Evolutionary conservation across 2,113 vertebrate species (phyloP), one percentile per base, ranked within the genome.

Genomic region (Oenanthe melanoleuca): DNA sequence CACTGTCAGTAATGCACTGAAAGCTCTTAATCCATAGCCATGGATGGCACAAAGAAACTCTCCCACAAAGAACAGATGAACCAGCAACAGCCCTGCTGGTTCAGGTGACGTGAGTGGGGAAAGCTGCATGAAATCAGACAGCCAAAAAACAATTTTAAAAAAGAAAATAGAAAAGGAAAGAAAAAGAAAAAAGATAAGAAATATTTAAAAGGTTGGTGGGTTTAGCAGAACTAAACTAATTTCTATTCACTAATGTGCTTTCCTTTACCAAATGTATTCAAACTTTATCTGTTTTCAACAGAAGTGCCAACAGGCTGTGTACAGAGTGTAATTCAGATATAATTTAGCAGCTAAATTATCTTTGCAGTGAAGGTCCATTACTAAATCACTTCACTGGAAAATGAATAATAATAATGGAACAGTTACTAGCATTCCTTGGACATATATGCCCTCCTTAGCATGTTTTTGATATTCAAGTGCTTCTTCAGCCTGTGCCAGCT

Each of bases 311-410:
- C 21, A 86, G 69, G 69, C 78, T 89, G 77, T 33, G 52, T n/a
- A 59, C 31, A 34, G 64, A 74, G 83, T 47, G 25, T 34, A 91
- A 96, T 93, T 92, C 52, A 88, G 75, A 88, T 53, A 69, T 8
- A 86, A 94, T 94, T 92, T 61, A 92, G 79, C 37, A 95, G 79
- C 65, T 86, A 65, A 89, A 86, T 93, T 77, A 80, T 80, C 71
- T 86, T 72, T 69, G 85, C 1, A 0, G 74, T 69, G 61, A 92
- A 92, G 50, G 82, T 65, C 88, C 1, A 7, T 88, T 93, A 72
- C 78, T 88, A 88, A 95, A 89, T 88, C 87, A 79, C 31, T 82
- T 75, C 61, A 53, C 44, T 55, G 61, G 66, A 91, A 95, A 96
- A 94, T 85, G 77, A 95, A 45, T 82, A 37, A 65, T 50, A 88